These are phyloP conservation scores for Brachypalpus laphriformis DNA, from an alignment of 2,888 invertebrate species.

Conservation along the genomic window DNA sequence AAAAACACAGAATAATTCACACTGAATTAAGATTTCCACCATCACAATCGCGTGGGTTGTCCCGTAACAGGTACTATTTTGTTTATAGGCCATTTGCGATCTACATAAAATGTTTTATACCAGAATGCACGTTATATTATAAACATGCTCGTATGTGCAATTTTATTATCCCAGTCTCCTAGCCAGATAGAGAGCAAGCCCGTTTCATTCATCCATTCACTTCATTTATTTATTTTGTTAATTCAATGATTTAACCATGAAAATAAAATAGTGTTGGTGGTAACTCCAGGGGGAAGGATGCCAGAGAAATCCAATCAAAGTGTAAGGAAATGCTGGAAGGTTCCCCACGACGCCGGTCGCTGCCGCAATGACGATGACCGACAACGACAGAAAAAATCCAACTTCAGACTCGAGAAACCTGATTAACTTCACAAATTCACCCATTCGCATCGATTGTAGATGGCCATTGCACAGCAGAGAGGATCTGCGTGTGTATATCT, in stretches of 20 bases:
- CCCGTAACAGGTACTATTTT: conserved; percentile 73
- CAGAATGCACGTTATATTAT: conserved; percentile 35
- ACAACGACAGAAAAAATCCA: conserved; percentile 61
- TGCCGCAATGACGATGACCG: conserved; percentile 68
- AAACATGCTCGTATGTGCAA: conserved; percentile 52
- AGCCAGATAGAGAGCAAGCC: background rate
- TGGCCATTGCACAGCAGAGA: background rate
- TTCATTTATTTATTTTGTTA: conserved; percentile 68
- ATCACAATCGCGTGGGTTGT: conserved; percentile 70
- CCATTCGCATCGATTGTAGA: conserved; percentile 27
- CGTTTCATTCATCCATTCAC: conserved; percentile 1
- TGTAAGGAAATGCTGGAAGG: conserved; percentile 59
- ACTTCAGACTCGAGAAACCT: conserved; percentile 51
- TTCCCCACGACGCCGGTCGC: conserved; percentile 51
- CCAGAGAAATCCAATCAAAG: conserved; percentile 67
- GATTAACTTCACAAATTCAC: conserved; percentile 46
- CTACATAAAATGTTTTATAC: conserved; percentile 61
- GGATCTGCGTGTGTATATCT: conserved; percentile 65
- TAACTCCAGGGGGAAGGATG: background rate
- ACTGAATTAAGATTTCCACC: conserved; percentile 34
- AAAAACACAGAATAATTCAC: background rate
- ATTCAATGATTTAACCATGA: conserved; percentile 70
- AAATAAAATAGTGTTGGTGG: conserved; percentile 56
- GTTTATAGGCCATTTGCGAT: conserved; percentile 73
- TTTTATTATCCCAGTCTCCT: conserved; percentile 47